Percentiles rank a stretch among this genome's conserved stretches.
phyloP scores from a whole-genome alignment of 2,888 invertebrate species.

The Selenia dentaria region DNA sequence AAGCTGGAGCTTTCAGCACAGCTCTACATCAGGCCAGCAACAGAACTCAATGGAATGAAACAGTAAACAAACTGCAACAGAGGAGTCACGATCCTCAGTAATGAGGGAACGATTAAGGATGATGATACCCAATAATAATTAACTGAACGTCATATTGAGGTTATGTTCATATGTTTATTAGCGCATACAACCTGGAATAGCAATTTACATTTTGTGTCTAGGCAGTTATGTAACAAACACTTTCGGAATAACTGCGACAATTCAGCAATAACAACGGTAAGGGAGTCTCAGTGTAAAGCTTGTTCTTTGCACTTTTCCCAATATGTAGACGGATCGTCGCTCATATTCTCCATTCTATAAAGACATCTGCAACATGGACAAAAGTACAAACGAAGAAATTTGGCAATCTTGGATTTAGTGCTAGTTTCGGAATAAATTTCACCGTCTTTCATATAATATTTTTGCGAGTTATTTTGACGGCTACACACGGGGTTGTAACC shows the following conservation, averaged over 20 bases:
- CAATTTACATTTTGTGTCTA: not conserved
- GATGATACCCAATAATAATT: too few species aligned
- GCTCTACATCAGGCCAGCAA: too few species aligned
- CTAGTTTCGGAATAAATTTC: conserved; percentile 46
- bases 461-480: conserved; percentile 28
- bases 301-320: conserved; percentile 21
- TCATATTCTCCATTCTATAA: conserved; percentile 67
- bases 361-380: conserved; percentile 76
- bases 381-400: conserved; percentile 71
- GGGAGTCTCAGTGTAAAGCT: not conserved
- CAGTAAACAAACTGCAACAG: too few species aligned
- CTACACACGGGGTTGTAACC: conserved; percentile 38
- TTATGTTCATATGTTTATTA: not conserved
- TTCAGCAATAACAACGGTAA: too few species aligned
- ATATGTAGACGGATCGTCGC: conserved; percentile 41
- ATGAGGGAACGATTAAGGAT: too few species aligned
- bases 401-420: conserved; percentile 64
- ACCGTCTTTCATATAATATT: conserved; percentile 44
- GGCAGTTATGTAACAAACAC: not conserved
- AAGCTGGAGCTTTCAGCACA: too few species aligned
- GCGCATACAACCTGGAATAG: not conserved
- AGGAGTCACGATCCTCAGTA: too few species aligned
- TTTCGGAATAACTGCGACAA: too few species aligned
- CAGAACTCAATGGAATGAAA: too few species aligned
- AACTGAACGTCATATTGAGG: too few species aligned